Base-by-base conservation (phyloP, 2,113 vertebrate species). In the Hydrochoerus hydrochaeris region DNA sequence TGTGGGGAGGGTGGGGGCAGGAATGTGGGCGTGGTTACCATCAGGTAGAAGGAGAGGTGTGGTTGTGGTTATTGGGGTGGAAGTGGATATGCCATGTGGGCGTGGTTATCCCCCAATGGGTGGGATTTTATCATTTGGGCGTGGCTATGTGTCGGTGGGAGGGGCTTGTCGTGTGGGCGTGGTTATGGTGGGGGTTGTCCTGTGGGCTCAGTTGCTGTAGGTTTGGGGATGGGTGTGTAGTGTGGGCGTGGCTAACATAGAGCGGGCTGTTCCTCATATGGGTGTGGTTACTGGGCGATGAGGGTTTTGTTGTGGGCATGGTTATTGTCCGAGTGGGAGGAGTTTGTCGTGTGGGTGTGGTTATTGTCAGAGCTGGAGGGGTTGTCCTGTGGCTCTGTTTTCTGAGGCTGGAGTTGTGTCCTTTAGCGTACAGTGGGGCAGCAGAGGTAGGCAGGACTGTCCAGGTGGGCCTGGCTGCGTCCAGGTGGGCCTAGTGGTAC, bases 1-100 rank as follows among this genome's bases (percentile, higher is more conserved):
- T 5, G 0, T 44, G 17, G 7, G 46, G n/a, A 46, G 93, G 12
- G 10, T 6, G 7, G 22, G 41, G 4, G 0, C 17, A 0, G 4
- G 10, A 24, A 4, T 69, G 88, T 78, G 78, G 69, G 60, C 1
- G 0, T 17, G 13, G 49, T 26, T 75, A 65, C 44, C 17, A 12
- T 9, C 26, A 0, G 22, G 49, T 17, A 5, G 32, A 13, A 32
- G 14, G 28, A 10, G 28, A 7, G 19, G 11, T 30, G 20, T 26
- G 19, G 57, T 1, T 1, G 13, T 5, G 73, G 52, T 49, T 60
- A 38, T 8, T 3, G 20, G 11, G 13, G 22, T 19, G 24, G 12
- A 32, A 22, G 44, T 32, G 58, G 44, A 1, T 1, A 3, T 41
- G 22, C 0, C 49, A 52, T 3, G 5, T 22, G 22, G 69, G 24